Evolutionary conservation across 92 coral and sea anemone species (phyloP), one percentile per base, ranked within the genome.

Genomic region (Phymanthus crucifer): DNA sequence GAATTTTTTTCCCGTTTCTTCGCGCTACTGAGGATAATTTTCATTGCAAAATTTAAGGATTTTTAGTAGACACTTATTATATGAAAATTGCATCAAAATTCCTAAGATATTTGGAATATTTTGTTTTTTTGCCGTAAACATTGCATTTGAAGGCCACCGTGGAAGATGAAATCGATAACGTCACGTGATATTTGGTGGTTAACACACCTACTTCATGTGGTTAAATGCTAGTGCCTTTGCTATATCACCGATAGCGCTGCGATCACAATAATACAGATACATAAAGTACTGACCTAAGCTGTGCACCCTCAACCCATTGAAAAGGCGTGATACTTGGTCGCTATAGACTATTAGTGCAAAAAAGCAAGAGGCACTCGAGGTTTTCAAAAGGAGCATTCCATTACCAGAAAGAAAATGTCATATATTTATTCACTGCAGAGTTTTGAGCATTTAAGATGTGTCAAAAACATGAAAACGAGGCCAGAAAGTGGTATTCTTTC

Each of bases 101-200:
- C 67, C 66, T 24, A 37, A 74, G 45, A 74, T 48, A 29, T 36
- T 48, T 74, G 13, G 78, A 48, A 48, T 24, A 19, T 40, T 40
- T 36, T 3, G 26, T 74, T 54, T 21, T 54, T 21, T 54, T 54
- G 64, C 75, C 52, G 48, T 23, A 71, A 74, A 26, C 50, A 40
- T 21, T 40, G 35, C 48, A 4, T n/a, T n/a, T 34, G 73, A 6
- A n/a, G 71, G 71, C 75, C 75, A 71, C 75, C 75, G 37, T 27
- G 43, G 48, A 71, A 71, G 72, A 70, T 29, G 43, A 32, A 18
- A 61, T 61, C 10, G 68, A 61, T 27, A 29, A 37, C 76, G 27
- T 37, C 76, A 45, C 76, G 35, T 35, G 74, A 70, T 24, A 23
- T 40, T 6, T 10, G 10, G 48, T 43, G 48, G 48, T 43, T 10